These are phyloP conservation scores for Uloborus plumipes DNA, from an alignment of 2,888 invertebrate species.

Conservation along the genomic window DNA sequence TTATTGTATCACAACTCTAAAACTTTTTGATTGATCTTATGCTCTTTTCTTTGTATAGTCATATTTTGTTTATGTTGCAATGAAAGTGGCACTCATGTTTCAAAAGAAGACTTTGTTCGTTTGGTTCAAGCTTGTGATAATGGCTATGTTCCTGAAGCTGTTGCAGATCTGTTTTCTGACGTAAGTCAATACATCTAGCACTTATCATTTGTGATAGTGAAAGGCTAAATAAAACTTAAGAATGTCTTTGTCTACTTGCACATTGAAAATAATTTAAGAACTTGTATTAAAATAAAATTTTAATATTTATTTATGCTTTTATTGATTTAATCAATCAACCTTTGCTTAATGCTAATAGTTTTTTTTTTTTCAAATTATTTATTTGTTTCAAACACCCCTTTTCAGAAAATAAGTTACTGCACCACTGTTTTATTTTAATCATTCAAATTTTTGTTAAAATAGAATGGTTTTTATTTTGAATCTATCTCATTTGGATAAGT, in stretches of 20 bases:
- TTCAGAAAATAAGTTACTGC: too few species aligned
- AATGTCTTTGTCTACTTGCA: too few species aligned
- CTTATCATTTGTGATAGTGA: too few species aligned
- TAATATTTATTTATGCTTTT: neutral
- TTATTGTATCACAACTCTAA: neutral
- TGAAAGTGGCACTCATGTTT: slow-evolving; percentile 82
- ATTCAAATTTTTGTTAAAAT: too few species aligned
- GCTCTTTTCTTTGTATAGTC: slow-evolving; percentile 75
- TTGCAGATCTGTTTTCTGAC: slow-evolving; percentile 73
- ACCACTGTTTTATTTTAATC: too few species aligned
- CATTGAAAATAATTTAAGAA: too few species aligned
- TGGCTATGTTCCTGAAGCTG: slow-evolving; percentile 72
- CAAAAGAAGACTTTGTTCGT: slow-evolving; percentile 80
- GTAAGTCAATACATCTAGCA: slow-evolving; percentile 68
- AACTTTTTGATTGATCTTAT: neutral
- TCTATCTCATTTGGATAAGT: too few species aligned
- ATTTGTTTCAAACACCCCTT: too few species aligned
- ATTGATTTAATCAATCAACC: neutral
- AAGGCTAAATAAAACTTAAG: too few species aligned
- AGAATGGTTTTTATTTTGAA: too few species aligned
- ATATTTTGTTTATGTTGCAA: slow-evolving; percentile 88
- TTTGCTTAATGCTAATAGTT: too few species aligned
- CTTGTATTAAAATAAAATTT: neutral
- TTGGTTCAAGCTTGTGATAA: slow-evolving; percentile 74
- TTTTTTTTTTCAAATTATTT: too few species aligned